Conservation (phyloP, 2,888 invertebrate species). For the Adelognathus sp. region DNA sequence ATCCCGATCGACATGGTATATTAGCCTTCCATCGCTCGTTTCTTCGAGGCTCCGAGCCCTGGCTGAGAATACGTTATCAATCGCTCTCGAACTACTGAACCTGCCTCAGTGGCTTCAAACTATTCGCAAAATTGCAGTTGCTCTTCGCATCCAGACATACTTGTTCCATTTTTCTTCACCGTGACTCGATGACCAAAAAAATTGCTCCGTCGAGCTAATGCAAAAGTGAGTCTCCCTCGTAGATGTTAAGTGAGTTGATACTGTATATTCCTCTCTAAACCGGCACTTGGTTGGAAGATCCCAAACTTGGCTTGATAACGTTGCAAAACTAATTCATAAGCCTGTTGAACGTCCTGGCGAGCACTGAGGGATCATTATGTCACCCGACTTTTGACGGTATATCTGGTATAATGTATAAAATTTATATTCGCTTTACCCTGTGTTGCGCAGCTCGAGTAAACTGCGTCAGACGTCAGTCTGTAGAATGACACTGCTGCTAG, state of each 20-base stretch:
- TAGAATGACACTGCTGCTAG: neutral
- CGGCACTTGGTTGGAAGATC: slow-evolving; percentile 4
- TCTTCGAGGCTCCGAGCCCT: neutral
- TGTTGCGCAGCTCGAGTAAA: neutral
- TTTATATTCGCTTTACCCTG: slow-evolving; percentile 10
- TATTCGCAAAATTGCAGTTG: neutral
- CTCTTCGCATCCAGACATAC: slow-evolving; percentile 19
- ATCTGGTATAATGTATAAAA: neutral
- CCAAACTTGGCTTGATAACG: neutral
- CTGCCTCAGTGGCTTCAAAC: neutral
- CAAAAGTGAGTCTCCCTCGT: slow-evolving; percentile 42
- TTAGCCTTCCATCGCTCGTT: neutral
- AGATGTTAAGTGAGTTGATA: too few relatives aligned
- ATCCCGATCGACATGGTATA: neutral
- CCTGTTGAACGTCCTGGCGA: neutral
- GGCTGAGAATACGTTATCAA: slow-evolving; percentile 37
- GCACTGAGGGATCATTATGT: neutral
- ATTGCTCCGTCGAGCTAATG: slow-evolving; percentile 29
- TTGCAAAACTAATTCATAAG: neutral
- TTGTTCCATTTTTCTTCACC: neutral
- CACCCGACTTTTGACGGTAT: too few relatives aligned
- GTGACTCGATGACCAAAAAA: slow-evolving; percentile 4
- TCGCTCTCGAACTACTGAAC: slow-evolving; percentile 2
- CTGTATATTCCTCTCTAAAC: too few relatives aligned
- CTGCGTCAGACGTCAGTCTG: neutral